Base-by-base conservation (phyloP, 2,797 vertebrate species). In the Typhlichthys subterraneus region DNA sequence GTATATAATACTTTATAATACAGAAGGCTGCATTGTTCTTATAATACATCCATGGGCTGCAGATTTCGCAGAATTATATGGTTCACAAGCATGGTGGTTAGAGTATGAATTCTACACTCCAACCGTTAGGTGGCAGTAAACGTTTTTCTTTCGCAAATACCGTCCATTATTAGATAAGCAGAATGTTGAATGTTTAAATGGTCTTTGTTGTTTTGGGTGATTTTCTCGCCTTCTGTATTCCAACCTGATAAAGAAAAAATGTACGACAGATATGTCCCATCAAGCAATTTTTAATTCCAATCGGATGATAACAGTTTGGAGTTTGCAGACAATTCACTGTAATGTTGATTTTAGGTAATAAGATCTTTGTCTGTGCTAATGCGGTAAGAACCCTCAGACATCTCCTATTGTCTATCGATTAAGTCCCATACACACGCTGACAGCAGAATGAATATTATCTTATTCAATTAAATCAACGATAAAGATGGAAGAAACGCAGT, bases 401-500 rank as follows among this genome's bases (percentile, higher is more conserved):
- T 48, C 55, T 67, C 56, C 19, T 42, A 42, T 70, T 53, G 52
- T 17, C 66, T 10, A 15, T 68, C 51, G 48, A 19, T 13, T 45
- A 38, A 69, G 59, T 61, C 48, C 45, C 61, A 48, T 23, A 15
- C 46, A 58, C 38, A 65, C 14, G 63, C 70, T 83, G 78, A 69
- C 80, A 82, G 64, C 64, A 70, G 55, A 71, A 75, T 82, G 72
- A 83, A 85, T 86, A 65, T 86, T 65, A 73, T 79, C 89, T 50
- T 83, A 75, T 87, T 87, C 57, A 82, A 79, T 85, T 86, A 88
- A 88, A 80, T 85, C 87, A 75, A 84, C 87, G 83, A 76, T 87
- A 82, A 85, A 84, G 84, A 93, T 93, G 92, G 92, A 92, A 69
- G 90, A 92, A 81, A 88, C 85, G 77, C 88, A 90, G 85, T 91